phyloP scores from a whole-genome alignment of 2,113 vertebrate genomes.

The Lepus americanus region DNA sequence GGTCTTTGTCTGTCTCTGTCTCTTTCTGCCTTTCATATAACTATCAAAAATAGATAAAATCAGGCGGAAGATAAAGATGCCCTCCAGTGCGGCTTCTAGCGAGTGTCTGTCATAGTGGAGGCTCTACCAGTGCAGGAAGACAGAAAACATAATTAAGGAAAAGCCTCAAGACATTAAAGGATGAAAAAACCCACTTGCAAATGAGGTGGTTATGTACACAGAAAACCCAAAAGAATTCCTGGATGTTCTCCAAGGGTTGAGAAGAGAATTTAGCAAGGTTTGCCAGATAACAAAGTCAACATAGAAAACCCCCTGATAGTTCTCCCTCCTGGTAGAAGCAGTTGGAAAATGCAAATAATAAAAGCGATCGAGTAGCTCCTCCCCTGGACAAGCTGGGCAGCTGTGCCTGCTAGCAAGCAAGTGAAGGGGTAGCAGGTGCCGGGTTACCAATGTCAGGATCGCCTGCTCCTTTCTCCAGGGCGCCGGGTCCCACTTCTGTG shows the following conservation, averaged over 20 bases:
- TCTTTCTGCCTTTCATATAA: too few species aligned
- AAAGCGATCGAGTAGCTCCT: accelerated
- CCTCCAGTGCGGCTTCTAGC: too few species aligned
- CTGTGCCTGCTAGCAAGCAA: neutral
- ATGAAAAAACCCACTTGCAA: neutral
- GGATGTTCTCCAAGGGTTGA: neutral
- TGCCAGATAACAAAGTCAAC: neutral
- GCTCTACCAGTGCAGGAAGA: neutral
- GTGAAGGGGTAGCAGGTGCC: too few species aligned
- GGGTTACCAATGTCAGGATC: neutral
- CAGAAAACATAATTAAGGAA: neutral
- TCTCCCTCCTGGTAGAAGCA: neutral
- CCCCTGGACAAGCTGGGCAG: neutral
- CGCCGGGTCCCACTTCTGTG: neutral
- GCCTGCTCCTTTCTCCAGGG: neutral
- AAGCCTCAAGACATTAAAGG: neutral
- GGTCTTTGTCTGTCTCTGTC: too few species aligned
- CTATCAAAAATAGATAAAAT: neutral
- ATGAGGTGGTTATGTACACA: neutral
- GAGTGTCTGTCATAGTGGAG: neutral
- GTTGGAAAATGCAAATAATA: neutral
- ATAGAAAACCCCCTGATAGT: neutral
- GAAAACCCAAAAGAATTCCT: neutral
- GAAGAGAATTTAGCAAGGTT: neutral
- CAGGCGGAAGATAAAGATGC: neutral